Evolutionary conservation across 2,113 vertebrate species (phyloP), one percentile per base, ranked within the genome.

Genomic region (Phrynocephalus versicolor): DNA sequence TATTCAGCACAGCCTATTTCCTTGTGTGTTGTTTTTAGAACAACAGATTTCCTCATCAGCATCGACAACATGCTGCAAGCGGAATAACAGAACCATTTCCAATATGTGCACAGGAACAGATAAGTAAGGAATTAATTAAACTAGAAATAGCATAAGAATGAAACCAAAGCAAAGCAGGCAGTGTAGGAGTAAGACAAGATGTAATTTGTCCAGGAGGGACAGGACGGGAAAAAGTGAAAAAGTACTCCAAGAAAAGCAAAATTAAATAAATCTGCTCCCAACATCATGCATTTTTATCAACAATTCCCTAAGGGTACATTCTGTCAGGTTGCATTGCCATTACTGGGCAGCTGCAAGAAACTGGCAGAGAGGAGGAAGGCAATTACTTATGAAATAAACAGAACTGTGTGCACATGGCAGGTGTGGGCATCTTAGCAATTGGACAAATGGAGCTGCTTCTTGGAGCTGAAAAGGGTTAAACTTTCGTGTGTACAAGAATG

Each of bases 381-480:
- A 12, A 45, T 5, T 45, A 41, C 85, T n/a, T 27, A 75, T 13
- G 12, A 25, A 84, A 33, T 0, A 72, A 86, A 65, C 39, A 57
- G 23, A 6, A 5, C 18, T 67, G 60, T 19, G 33, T 35, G 41
- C 60, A n/a, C 41, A 4, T 45, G n/a, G n/a, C 0, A 80, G 79
- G 30, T 1, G 0, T 75, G 41, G 71, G 65, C 64, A 37, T 45
- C 62, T 35, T 45, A 67, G 64, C 71, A 85, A 35, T 16, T 79
- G 69, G 77, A 14, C 37, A 45, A 64, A 80, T 33, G 72, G 35
- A n/a, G 37, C 58, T 79, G 35, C 30, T 64, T 76, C 58, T 62
- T 72, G 67, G 23, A 15, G 70, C 62, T 84, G 51, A 92, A 86
- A 85, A 14, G n/a, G 75, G 72, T 77, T 78, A 39, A 39, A 39